Percentiles rank a stretch among this genome's conserved stretches.
Evolutionary conservation across 2,797 vertebrate species (phyloP).

Genomic region (Myripristis murdjan): DNA sequence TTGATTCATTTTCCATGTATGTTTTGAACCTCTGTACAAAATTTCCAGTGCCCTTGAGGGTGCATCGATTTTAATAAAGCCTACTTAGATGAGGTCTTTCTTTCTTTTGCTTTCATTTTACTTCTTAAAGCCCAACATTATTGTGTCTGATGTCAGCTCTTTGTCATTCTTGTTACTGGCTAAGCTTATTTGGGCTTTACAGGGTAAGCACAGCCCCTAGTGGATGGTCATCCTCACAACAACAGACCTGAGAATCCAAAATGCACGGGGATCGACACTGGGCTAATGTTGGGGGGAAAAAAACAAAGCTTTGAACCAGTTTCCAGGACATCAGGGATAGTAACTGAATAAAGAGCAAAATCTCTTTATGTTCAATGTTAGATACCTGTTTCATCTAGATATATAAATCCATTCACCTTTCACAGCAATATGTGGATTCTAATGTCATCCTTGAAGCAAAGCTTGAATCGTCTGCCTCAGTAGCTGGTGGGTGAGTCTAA

Average conservation of each 20-base stretch:
- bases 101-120: neutral
- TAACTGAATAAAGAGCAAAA: neutral
- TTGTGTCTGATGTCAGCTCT: conserved; percentile 3
- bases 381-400: neutral
- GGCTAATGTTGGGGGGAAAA: conserved; percentile 2
- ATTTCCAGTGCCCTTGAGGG: neutral
- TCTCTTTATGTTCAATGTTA: neutral
- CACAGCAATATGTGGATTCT: conserved; percentile 10
- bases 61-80: neutral
- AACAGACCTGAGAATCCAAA: conserved; percentile 27
- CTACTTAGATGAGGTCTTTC: neutral
- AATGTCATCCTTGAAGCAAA: conserved; percentile 37
- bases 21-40: neutral
- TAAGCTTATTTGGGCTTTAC: conserved; percentile 26
- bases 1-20: conserved; percentile 11
- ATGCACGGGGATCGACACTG: conserved; percentile 30
- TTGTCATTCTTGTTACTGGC: neutral
- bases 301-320: conserved; percentile 18
- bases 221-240: conserved; percentile 75
- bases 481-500: conserved; percentile 47
- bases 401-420: neutral
- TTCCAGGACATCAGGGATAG: neutral
- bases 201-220: conserved; percentile 80
- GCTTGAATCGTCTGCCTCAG: conserved; percentile 30
- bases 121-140: neutral